Percentiles rank a stretch among this genome's conserved stretches.
Conservation (phyloP, 2,888 invertebrate genomes). For the Drosophila kambysellisi region DNA sequence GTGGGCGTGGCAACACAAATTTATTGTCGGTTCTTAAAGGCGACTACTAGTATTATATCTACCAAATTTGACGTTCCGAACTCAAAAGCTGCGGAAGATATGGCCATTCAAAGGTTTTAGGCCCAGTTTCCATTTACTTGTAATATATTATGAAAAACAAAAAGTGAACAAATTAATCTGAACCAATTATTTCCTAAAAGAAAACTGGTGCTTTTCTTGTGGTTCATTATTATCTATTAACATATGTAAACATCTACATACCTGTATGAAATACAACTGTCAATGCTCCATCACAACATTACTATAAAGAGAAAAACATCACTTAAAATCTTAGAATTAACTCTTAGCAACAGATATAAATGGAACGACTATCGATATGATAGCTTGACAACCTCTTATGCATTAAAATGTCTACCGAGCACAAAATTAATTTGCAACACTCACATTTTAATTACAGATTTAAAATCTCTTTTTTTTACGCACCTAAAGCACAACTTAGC, state of each 20-base stretch:
- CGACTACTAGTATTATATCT: too few species aligned
- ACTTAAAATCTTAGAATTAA: not conserved
- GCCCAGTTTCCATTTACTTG: too few species aligned
- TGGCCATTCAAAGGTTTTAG: too few species aligned
- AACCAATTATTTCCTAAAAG: not conserved
- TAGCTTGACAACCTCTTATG: not conserved
- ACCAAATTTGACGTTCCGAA: too few species aligned
- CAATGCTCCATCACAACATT: not conserved
- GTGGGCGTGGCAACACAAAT: too few species aligned
- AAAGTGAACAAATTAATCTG: not conserved
- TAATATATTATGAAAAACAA: not conserved
- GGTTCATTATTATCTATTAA: conserved; percentile 44
- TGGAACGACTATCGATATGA: not conserved
- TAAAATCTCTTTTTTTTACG: too few species aligned
- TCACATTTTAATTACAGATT: not conserved
- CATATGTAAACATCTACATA: conserved; percentile 76
- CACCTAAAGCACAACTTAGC: too few species aligned
- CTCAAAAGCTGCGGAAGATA: too few species aligned
- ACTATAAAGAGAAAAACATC: conserved; percentile 1
- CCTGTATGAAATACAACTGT: conserved; percentile 32
- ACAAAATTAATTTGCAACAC: not conserved
- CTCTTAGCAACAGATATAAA: not conserved
- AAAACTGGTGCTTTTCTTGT: not conserved
- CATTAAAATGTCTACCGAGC: not conserved
- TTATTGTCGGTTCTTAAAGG: too few species aligned